phyloP scores from a whole-genome alignment of 2,797 vertebrate genomes.

The Scarus forsteni region DNA sequence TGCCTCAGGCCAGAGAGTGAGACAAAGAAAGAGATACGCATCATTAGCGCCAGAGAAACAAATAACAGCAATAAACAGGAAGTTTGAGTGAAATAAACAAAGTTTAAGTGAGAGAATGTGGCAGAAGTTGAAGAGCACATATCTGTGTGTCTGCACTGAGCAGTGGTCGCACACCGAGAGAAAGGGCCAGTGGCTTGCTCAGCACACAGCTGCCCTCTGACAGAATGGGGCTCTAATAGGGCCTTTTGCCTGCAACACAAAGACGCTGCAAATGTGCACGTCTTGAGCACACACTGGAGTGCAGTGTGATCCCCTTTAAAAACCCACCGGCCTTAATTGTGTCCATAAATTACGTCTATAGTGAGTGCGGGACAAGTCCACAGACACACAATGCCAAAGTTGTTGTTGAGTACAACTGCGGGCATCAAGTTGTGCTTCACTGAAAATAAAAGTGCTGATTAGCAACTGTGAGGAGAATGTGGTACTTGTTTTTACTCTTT shows the following conservation, averaged over 20 bases:
- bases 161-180: slow-evolving; percentile 58
- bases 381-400: slow-evolving; percentile 44
- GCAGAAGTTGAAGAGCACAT: slow-evolving; percentile 46
- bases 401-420: slow-evolving; percentile 46
- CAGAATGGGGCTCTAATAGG: slow-evolving; percentile 82
- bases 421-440: slow-evolving; percentile 33
- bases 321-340: slow-evolving; percentile 74
- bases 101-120: slow-evolving; percentile 39
- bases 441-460: slow-evolving; percentile 20
- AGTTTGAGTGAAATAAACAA: slow-evolving; percentile 45
- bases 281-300: slow-evolving; percentile 77
- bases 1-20: slow-evolving; percentile 53
- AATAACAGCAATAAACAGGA: slow-evolving; percentile 46
- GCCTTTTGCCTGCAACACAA: slow-evolving; percentile 82
- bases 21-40: slow-evolving; percentile 41
- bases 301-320: slow-evolving; percentile 71
- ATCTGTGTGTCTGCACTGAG: slow-evolving; percentile 60
- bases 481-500: slow-evolving; percentile 10
- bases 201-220: slow-evolving; percentile 80
- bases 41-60: slow-evolving; percentile 47
- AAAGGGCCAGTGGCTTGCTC: slow-evolving; percentile 71
- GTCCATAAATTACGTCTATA: slow-evolving; percentile 74
- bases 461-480: slow-evolving; percentile 19
- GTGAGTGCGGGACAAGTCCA: slow-evolving; percentile 57
- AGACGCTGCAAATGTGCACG: slow-evolving; percentile 76